Percentiles rank a stretch among this genome's conserved stretches.
Conservation (phyloP, 1,140 invertebrate species). For the Drosophila persimilis region DNA sequence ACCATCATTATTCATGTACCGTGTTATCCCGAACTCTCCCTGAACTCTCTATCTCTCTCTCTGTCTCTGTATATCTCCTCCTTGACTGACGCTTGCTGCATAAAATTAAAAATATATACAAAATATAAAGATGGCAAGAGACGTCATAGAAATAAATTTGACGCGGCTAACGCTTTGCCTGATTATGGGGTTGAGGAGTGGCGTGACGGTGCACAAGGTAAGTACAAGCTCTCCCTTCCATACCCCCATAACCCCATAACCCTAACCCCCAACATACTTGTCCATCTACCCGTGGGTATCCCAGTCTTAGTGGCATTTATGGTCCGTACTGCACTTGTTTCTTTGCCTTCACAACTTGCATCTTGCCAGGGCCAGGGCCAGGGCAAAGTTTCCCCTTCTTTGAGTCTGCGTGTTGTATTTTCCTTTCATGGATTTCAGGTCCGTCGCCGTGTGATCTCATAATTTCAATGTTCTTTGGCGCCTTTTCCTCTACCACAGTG, state of each 20-base stretch:
- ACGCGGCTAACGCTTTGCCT: slow-evolving; percentile 79
- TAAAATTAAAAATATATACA: slow-evolving; percentile 70
- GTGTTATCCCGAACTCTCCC: slow-evolving; percentile 39
- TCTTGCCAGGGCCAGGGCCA: slow-evolving; percentile 4
- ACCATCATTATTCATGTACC: slow-evolving; percentile 62
- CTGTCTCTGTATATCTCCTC: slow-evolving; percentile 13
- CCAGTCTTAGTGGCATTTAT: slow-evolving; percentile 56
- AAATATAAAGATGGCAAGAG: slow-evolving; percentile 80
- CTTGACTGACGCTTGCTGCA: slow-evolving; percentile 71
- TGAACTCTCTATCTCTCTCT: slow-evolving; percentile 24
- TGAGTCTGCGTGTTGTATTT: slow-evolving; percentile 52
- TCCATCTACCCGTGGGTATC: not conserved
- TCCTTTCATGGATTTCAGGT: slow-evolving; percentile 67
- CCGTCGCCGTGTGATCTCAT: slow-evolving; percentile 45
- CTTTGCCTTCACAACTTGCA: slow-evolving; percentile 53
- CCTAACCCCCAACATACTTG: not conserved
- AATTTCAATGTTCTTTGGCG: slow-evolving; percentile 28
- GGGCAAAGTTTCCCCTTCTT: slow-evolving; percentile 9
- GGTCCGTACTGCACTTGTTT: slow-evolving; percentile 49
- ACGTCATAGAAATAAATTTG: slow-evolving; percentile 83
- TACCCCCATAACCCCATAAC: not conserved
- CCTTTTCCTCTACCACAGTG: slow-evolving; percentile 7
- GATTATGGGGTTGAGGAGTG: slow-evolving; percentile 83
- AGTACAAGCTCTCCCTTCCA: slow-evolving; percentile 53
- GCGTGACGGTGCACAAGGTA: slow-evolving; percentile 82